Percentiles rank a stretch among this genome's conserved stretches.
Conservation (phyloP, 2,113 vertebrate genomes). For the Illadopsis cleaveri region DNA sequence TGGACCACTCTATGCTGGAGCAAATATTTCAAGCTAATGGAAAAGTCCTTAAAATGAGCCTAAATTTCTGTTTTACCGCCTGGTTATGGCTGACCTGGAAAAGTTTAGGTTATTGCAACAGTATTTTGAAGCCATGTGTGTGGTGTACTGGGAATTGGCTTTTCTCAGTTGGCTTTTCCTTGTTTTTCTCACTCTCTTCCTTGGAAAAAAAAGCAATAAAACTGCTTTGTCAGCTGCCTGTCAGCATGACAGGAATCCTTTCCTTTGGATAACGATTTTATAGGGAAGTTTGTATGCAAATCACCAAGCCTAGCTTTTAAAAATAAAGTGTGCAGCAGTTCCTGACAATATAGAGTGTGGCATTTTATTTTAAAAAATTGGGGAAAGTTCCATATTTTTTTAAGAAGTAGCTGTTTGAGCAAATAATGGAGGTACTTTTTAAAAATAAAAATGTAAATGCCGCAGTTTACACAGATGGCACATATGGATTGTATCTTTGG, state of each 20-base stretch:
- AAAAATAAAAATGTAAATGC: conserved; percentile 64
- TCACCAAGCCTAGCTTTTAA: conserved; percentile 67
- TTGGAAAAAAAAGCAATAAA: conserved; percentile 77
- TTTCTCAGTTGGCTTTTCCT: neutral
- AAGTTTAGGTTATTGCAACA: neutral
- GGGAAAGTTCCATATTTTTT: conserved; percentile 77
- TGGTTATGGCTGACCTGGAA: neutral
- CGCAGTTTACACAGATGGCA: conserved; percentile 67
- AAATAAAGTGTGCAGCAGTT: conserved; percentile 59
- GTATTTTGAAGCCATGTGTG: neutral
- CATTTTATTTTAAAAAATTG: conserved; percentile 74
- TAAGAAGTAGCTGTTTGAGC: conserved; percentile 72
- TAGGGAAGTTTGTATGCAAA: conserved; percentile 69
- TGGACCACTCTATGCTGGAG: neutral
- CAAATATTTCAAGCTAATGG: neutral
- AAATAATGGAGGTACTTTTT: conserved; percentile 75
- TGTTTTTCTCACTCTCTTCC: conserved; percentile 33
- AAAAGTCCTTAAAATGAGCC: neutral
- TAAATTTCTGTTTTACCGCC: neutral
- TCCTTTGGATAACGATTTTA: conserved; percentile 59
- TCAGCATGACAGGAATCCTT: conserved; percentile 41
- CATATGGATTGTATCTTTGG: conserved; percentile 1
- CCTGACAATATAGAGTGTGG: conserved; percentile 65
- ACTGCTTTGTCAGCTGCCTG: conserved; percentile 71
- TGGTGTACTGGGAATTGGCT: neutral